These are phyloP conservation scores for Zaprionus africanus DNA, from an alignment of 1,140 invertebrate species.

Conservation along the genomic window DNA sequence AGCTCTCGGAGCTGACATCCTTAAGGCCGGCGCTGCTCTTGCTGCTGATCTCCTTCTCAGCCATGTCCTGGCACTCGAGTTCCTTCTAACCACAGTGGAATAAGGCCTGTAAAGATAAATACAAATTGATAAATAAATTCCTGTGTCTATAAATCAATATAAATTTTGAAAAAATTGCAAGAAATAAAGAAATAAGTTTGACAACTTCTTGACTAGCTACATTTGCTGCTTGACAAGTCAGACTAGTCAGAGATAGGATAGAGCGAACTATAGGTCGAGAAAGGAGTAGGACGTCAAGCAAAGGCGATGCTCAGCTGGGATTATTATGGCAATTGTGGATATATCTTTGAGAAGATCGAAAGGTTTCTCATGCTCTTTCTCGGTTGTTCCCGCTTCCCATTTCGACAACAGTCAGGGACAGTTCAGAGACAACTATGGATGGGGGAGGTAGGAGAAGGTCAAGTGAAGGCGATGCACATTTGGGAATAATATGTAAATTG, in stretches of 20 bases:
- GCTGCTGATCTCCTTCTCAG: conserved; percentile 47
- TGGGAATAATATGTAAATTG: neutral
- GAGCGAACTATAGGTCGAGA: neutral
- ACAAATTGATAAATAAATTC: neutral
- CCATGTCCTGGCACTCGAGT: conserved; percentile 35
- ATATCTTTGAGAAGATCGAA: neutral
- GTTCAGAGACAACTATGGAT: neutral
- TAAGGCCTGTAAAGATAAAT: conserved; percentile 28
- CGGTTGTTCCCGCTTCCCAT: neutral
- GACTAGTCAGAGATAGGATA: neutral
- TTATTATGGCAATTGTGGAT: too few relatives aligned
- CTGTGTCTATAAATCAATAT: neutral
- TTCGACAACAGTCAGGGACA: neutral
- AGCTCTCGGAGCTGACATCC: conserved; percentile 74
- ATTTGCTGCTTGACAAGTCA: conserved; percentile 12
- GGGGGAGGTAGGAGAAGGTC: too few relatives aligned
- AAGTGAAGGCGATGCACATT: neutral
- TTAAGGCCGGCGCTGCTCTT: conserved; percentile 14
- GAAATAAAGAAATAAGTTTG: conserved; percentile 19
- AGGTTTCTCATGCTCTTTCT: neutral
- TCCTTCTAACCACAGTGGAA: conserved; percentile 53
- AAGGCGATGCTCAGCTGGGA: neutral
- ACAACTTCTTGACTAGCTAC: conserved; percentile 22
- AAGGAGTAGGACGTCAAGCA: neutral
- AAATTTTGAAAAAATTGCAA: conserved; percentile 28